A percentile compares a stretch with the other conserved stretches of the same genome.
phyloP scores from a whole-genome alignment of 2,888 invertebrate species.

The Xestia sexstrigata region DNA sequence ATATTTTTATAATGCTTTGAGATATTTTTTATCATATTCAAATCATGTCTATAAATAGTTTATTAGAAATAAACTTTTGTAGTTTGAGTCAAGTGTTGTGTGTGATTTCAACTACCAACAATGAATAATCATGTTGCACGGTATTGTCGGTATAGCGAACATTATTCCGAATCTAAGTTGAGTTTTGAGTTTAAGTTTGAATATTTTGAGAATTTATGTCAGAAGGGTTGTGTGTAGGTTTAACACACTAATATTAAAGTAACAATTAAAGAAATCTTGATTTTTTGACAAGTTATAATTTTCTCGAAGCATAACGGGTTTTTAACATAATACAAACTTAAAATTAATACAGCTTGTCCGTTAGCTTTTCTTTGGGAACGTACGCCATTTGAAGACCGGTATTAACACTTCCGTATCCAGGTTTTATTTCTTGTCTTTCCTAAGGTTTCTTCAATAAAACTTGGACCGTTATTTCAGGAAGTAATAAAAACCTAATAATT shows the following conservation, averaged over 20 bases:
- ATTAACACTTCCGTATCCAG: neutral
- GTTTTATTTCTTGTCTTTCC: too few species aligned
- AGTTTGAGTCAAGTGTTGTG: neutral
- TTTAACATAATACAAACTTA: neutral
- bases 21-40: neutral
- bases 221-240: neutral
- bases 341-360: neutral
- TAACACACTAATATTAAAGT: neutral
- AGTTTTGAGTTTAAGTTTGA: neutral
- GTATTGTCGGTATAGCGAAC: neutral
- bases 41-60: too few species aligned
- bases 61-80: neutral
- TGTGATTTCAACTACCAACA: neutral
- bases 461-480: slow-evolving; percentile 8
- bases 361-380: neutral
- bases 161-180: neutral
- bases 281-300: neutral
- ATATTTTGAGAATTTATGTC: neutral
- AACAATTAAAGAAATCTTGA: neutral
- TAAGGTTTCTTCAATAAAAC: slow-evolving; percentile 7
- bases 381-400: neutral
- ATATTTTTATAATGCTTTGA: slow-evolving; percentile 12
- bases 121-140: neutral
- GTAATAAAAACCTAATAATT: slow-evolving; percentile 8
- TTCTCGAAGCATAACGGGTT: too few species aligned